A percentile compares a stretch with the other conserved stretches of the same genome.
phyloP scores from a whole-genome alignment of 2,888 invertebrate genomes.

The Gastracanthus pulcherrimus region DNA sequence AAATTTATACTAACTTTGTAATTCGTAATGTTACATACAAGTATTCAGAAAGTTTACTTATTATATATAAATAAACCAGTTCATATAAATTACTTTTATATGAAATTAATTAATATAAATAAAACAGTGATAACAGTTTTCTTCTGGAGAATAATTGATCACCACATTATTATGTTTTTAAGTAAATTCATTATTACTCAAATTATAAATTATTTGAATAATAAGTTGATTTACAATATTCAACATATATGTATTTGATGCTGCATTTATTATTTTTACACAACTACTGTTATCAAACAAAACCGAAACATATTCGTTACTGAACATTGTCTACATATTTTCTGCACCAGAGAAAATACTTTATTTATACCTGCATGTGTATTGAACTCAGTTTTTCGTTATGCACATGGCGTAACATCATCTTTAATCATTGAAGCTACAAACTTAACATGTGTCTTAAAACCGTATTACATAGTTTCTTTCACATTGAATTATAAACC shows the following conservation, averaged over 20 bases:
- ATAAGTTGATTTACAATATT: slow-evolving; percentile 19
- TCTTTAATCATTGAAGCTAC: slow-evolving; percentile 3
- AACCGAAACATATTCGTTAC: slow-evolving; percentile 5
- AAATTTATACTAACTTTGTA: slow-evolving; percentile 28
- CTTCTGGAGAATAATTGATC: background rate
- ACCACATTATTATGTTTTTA: background rate
- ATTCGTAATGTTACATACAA: slow-evolving; percentile 6
- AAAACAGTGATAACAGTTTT: background rate
- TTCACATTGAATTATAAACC: background rate
- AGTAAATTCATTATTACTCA: slow-evolving; percentile 19
- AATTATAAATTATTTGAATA: slow-evolving; percentile 30
- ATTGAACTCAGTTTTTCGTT: background rate
- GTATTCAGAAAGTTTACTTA: background rate
- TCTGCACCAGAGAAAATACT: slow-evolving; percentile 32
- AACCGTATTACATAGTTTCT: background rate
- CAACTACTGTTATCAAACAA: slow-evolving; percentile 21
- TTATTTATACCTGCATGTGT: slow-evolving; percentile 6
- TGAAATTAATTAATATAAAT: background rate
- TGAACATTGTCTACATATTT: slow-evolving; percentile 48
- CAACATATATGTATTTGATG: background rate
- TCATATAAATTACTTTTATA: background rate
- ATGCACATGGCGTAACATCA: background rate
- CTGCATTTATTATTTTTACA: too few species aligned
- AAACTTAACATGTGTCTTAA: slow-evolving; percentile 32
- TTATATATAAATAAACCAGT: too few species aligned